Evolutionary conservation across 1,140 invertebrate species (phyloP), one percentile per base, ranked within the genome.

Genomic region (Drosophila persimilis): DNA sequence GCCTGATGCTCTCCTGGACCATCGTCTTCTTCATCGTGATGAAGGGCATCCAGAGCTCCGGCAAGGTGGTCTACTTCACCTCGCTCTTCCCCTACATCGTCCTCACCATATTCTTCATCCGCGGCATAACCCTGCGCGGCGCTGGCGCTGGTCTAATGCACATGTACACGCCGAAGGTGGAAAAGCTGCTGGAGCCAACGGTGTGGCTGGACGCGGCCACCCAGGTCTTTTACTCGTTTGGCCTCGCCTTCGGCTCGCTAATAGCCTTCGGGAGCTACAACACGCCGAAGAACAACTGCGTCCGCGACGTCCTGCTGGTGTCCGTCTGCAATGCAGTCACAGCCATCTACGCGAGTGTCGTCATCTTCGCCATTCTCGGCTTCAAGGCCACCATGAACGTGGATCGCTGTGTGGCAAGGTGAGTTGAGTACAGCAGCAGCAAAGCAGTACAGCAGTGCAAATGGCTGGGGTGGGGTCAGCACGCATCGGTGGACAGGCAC

Each of bases 1-100:
- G 98, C 91, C 94, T 99, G 15, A 92, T 99, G 39, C 92, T 99
- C 9, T 97, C 98, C 51, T 99, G 98, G 98, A 92, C 97, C 61
- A 93, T 99, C 54, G 97, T 99, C 11, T 99, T 98, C 93, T 96
- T 98, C 89, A 99, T 98, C 89, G 97, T 99, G 3, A 98, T 98
- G 97, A 98, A 98, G 92, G 98, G 98, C 47, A 99, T 99, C 72
- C 98, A 99, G 92, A 98, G 97, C 76, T 98, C 97, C 67, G 98
- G 98, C 90, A 99, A 99, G 94, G 98, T 98, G 69, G 97, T 98
- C 26, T 99, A 99, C 90, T 98, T 99, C 92, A 99, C 98, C 20
- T 98, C 98, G 4, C 94, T 98, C 77, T 99, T 99, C 91, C 98
- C 98, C 2, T 99, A 99, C 92, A 92, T 97, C 48, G 98, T 99